Base-by-base conservation (phyloP, 2,888 invertebrate species). In the Polydesmus complanatus region DNA sequence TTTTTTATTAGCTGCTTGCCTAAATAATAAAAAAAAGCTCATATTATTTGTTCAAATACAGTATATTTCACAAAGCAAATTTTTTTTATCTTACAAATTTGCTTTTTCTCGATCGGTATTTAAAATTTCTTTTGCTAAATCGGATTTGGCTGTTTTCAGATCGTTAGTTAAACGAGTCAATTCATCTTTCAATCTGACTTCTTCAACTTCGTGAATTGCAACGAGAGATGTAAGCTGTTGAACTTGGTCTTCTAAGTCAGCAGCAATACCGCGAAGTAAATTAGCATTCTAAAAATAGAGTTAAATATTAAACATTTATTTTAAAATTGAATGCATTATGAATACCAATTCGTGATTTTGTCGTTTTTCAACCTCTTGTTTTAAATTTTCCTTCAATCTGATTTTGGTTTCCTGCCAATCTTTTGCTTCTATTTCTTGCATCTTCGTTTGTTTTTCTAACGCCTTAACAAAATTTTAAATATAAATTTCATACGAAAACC, bases 361-460 rank as follows among this genome's bases (percentile, higher is more conserved):
- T 3, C 68, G 65, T 14, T 67, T 66, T 51, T 69, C 69, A 57
- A 71, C 71, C 58, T 70, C 67, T 60, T 69, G 67, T 11, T 67
- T 61, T 5, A 64, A 64, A 49, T 67, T 63, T 37, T 37, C 37
- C 14, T 37, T 37, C 37, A 37, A 8, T 37, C 14, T 5, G 5
- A 14, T 37, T 37, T 37, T 37, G 14, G 37, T 14, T 37, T 37
- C 14, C 37, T 8, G 37, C 37, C 37, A 37, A 8, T 37, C 37
- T 14, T 37, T 37, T 37, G 37, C 37, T 37, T 59, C 59, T 22
- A 25, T 27, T 18, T 59, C 59, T 11, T 23, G 8, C 8, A 19
- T 14, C 27, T 47, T 53, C 22, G 67, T 55, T 50, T 68, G 68
- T 27, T 68, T 69, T 56, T 69, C 68, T 51, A 69, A 60, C 37